phyloP scores from a whole-genome alignment of 2,888 invertebrate species.

The Tridacna crocea region DNA sequence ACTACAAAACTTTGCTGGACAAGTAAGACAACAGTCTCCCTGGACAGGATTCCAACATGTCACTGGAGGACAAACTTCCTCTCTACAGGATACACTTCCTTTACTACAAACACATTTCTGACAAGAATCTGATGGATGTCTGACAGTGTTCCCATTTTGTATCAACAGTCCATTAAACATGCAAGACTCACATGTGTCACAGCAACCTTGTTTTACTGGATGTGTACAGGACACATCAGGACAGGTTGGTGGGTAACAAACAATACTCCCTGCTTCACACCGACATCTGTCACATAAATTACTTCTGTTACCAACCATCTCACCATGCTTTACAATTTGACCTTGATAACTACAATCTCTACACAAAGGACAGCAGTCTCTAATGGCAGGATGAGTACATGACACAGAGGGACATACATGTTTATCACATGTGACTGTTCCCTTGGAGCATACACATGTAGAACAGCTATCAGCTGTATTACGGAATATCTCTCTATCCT shows the following conservation, averaged over 20 bases:
- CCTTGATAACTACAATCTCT: constrained; percentile 71
- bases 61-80: constrained; percentile 61
- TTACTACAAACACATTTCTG: constrained; percentile 70
- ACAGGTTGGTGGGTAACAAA: constrained; percentile 61
- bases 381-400: constrained; percentile 68
- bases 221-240: constrained; percentile 67
- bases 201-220: constrained; percentile 68
- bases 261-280: constrained; percentile 66
- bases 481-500: constrained; percentile 57
- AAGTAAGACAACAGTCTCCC: constrained; percentile 64
- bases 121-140: constrained; percentile 61
- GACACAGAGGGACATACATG: constrained; percentile 62
- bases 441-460: constrained; percentile 30
- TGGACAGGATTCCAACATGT: constrained; percentile 63
- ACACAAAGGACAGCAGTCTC: constrained; percentile 61
- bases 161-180: background rate
- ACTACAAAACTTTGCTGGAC: constrained; percentile 21
- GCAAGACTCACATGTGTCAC: constrained; percentile 72
- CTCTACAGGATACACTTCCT: constrained; percentile 68
- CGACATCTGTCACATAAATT: constrained; percentile 67
- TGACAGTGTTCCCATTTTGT: constrained; percentile 53
- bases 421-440: constrained; percentile 45
- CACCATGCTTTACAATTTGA: constrained; percentile 60
- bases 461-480: constrained; percentile 47
- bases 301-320: constrained; percentile 58